A percentile compares a stretch with the other conserved stretches of the same genome.
These are phyloP conservation scores for Pocota personata DNA, from an alignment of 2,888 invertebrate species.

Conservation along the genomic window DNA sequence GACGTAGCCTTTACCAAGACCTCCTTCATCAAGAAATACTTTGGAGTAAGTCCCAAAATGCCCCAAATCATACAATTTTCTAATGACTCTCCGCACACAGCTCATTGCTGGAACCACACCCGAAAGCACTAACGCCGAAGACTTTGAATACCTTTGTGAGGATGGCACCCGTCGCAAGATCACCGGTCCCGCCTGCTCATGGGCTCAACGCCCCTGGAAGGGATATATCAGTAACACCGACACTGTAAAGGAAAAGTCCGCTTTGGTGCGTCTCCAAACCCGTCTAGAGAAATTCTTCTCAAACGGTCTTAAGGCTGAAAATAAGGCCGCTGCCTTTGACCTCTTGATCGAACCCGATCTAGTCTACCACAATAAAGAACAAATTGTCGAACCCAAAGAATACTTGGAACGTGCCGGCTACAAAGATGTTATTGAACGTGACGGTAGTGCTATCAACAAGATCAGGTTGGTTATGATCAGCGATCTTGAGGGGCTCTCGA, in stretches of 20 bases:
- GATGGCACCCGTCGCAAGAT: slow-evolving; percentile 89
- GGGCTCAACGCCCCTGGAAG: slow-evolving; percentile 95
- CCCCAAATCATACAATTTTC: neutral
- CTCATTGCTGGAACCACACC: slow-evolving; percentile 86
- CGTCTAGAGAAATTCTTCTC: slow-evolving; percentile 81
- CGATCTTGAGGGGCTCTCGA: neutral
- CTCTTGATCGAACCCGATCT: slow-evolving; percentile 86
- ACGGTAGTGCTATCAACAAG: slow-evolving; percentile 87
- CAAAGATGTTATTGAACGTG: slow-evolving; percentile 88
- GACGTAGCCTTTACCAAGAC: slow-evolving; percentile 94
- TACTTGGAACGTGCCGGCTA: slow-evolving; percentile 87
- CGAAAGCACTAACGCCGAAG: slow-evolving; percentile 86
- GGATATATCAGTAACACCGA: slow-evolving; percentile 89
- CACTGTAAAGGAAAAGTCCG: slow-evolving; percentile 77
- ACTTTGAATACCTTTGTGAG: slow-evolving; percentile 90
- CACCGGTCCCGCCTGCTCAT: slow-evolving; percentile 88
- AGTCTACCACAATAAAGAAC: slow-evolving; percentile 83
- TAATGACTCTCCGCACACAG: slow-evolving; percentile 79
- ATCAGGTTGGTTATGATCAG: slow-evolving; percentile 80
- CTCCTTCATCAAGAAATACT: slow-evolving; percentile 90
- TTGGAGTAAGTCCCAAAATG: slow-evolving; percentile 84
- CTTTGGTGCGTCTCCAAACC: slow-evolving; percentile 80
- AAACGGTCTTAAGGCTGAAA: slow-evolving; percentile 80
- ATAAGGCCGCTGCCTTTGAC: slow-evolving; percentile 82
- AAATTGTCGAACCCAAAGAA: slow-evolving; percentile 83